These are phyloP conservation scores for Coelopa pilipes DNA, from an alignment of 2,888 invertebrate species.

Conservation along the genomic window DNA sequence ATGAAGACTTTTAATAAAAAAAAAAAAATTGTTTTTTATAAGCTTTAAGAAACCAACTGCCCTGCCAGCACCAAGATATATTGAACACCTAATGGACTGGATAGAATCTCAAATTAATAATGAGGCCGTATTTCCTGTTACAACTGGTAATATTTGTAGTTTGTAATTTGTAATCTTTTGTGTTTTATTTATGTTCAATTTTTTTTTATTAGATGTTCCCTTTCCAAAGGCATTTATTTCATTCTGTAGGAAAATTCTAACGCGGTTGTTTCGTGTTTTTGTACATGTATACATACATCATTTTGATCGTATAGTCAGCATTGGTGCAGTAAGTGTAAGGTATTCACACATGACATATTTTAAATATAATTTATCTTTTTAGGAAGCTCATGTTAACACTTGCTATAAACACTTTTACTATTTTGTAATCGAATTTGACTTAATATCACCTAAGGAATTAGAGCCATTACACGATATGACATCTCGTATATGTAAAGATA, in stretches of 20 bases:
- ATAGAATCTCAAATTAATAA: conserved; percentile 90
- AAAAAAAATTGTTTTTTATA: conserved; percentile 25
- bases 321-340: conserved; percentile 81
- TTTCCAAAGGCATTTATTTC: conserved; percentile 86
- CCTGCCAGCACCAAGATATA: conserved; percentile 85
- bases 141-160: conserved; percentile 67
- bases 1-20: neutral
- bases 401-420: conserved; percentile 96
- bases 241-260: conserved; percentile 86
- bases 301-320: conserved; percentile 86
- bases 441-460: conserved; percentile 84
- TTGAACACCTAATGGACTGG: conserved; percentile 90
- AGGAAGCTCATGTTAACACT: conserved; percentile 91
- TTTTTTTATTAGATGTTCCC: conserved; percentile 74
- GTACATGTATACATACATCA: conserved; percentile 96
- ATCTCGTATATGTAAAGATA: conserved; percentile 75
- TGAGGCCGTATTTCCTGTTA: conserved; percentile 85
- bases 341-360: neutral
- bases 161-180: neutral
- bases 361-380: conserved; percentile 34
- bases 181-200: neutral
- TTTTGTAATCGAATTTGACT: conserved; percentile 87
- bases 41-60: conserved; percentile 81
- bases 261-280: conserved; percentile 88
- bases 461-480: conserved; percentile 87